Evolutionary conservation across 2,113 vertebrate species (phyloP), one percentile per base, ranked within the genome.

Genomic region (Gambusia affinis): DNA sequence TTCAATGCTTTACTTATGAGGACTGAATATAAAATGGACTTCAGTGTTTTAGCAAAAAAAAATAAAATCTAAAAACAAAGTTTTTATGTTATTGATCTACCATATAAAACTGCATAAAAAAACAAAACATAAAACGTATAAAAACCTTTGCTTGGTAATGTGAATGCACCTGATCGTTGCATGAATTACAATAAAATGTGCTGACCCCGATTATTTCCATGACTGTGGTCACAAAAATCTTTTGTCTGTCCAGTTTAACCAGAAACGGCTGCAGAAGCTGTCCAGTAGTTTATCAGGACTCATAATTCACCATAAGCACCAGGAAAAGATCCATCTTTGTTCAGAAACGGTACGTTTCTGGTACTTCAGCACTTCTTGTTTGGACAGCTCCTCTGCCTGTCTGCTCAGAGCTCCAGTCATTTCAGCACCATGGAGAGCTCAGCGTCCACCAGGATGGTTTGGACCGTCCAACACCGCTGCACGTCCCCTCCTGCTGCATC

Each of bases 381-480:
- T 79, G 29, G 71, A 71, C 76, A 72, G 80, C 68, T 78, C 72
- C 30, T n/a, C 42, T 19, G 24, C 0, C 51, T 60, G 44, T 67
- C 42, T 2, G 19, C 63, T 27, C 37, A 51, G 44, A 60, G 24
- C 37, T 39, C 67, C 64, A 54, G 6, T 85, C 66, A 27, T 0
- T 87, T 88, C 84, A 87, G 75, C 47, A 85, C 85, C 77, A 67
- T 0, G 28, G 83, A 89, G 66, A 85, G 75, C 22, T 67, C 64
- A 31, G 12, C 24, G 15, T 33, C 30, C 31, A n/a, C 60, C 12
- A 3, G 0, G 19, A 12, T n/a, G 44, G 61, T 64, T 73, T 67
- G 44, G 12, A 60, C 47, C 78, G 44, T 42, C 54, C 22, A 54
- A 27, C 64, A 0, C 69, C 27, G 65, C 42, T 60, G 60, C 29